A percentile compares a stretch with the other conserved stretches of the same genome.
These are phyloP conservation scores for Troilus luridus DNA, from an alignment of 2,888 invertebrate genomes.

Conservation along the genomic window DNA sequence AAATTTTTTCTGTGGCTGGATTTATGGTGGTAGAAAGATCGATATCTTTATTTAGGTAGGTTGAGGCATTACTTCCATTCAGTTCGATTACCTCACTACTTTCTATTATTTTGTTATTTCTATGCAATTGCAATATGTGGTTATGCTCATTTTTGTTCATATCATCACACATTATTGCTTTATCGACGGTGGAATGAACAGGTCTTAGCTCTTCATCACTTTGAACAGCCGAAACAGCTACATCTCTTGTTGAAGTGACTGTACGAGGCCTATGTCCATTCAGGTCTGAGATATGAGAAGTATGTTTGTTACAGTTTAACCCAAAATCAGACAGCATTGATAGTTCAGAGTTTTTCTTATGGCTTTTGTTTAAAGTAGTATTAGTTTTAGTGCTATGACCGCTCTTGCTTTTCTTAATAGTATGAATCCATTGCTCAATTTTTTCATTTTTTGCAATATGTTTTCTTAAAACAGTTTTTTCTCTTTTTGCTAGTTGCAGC, in stretches of 20 bases:
- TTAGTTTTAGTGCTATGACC: neutral
- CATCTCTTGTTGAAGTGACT: neutral
- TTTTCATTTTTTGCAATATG: neutral
- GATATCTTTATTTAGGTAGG: neutral
- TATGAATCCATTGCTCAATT: neutral
- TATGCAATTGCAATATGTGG: conserved; percentile 5
- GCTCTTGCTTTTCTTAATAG: neutral
- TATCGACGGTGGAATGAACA: neutral
- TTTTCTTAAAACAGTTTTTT: neutral
- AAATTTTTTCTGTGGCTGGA: neutral
- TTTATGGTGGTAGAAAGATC: neutral
- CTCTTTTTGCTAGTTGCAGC: neutral
- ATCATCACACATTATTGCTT: conserved; percentile 34
- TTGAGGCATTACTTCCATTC: neutral
- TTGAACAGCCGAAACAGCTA: conserved; percentile 9
- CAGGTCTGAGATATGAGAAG: neutral
- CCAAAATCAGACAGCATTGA: conserved; percentile 25
- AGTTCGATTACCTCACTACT: neutral
- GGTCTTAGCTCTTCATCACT: neutral
- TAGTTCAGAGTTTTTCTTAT: neutral
- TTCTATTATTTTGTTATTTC: conserved; percentile 5
- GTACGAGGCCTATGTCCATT: neutral
- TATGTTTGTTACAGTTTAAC: neutral
- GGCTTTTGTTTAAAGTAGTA: neutral
- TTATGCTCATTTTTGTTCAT: neutral